phyloP scores from a whole-genome alignment of 2,888 invertebrate species.

The Hemithea aestivaria region DNA sequence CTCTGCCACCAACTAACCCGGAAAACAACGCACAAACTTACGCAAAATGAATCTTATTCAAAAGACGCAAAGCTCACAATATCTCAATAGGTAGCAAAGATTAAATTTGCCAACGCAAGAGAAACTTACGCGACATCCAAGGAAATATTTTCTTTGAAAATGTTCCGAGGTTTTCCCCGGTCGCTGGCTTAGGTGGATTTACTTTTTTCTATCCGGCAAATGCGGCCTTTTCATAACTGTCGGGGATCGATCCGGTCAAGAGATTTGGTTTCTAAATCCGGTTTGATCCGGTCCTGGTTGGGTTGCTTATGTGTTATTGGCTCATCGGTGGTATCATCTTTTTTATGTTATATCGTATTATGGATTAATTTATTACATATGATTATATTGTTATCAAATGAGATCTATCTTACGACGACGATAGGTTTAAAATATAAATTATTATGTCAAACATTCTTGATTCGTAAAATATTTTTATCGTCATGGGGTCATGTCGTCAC shows the following conservation, averaged over 20 bases:
- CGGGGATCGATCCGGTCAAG: constrained; percentile 56
- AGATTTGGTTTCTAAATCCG: constrained; percentile 59
- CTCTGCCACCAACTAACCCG: constrained; percentile 31
- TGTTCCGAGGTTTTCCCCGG: constrained; percentile 58
- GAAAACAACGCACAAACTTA: constrained; percentile 5
- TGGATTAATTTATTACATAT: too few species aligned
- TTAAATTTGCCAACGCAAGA: constrained; percentile 35
- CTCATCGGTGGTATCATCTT: too few species aligned
- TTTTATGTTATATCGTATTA: too few species aligned
- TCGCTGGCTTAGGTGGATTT: constrained; percentile 59
- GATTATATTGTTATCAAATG: too few species aligned
- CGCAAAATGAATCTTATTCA: constrained; percentile 32
- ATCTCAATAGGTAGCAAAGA: constrained; percentile 15
- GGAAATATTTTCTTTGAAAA: constrained; percentile 66
- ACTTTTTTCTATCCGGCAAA: constrained; percentile 49
- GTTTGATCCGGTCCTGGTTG: constrained; percentile 40
- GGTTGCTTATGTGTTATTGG: constrained; percentile 25
- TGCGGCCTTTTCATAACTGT: constrained; percentile 71
- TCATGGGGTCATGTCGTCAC: too few species aligned
- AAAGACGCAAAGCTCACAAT: constrained; percentile 21
- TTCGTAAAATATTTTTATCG: too few species aligned
- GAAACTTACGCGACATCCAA: constrained; percentile 58
- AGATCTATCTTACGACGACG: too few species aligned
- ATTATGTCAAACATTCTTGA: too few species aligned
- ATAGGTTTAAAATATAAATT: too few species aligned